Evolutionary conservation across 2,888 invertebrate genomes (phyloP).

Genomic region (Drosophila demipolita): DNA sequence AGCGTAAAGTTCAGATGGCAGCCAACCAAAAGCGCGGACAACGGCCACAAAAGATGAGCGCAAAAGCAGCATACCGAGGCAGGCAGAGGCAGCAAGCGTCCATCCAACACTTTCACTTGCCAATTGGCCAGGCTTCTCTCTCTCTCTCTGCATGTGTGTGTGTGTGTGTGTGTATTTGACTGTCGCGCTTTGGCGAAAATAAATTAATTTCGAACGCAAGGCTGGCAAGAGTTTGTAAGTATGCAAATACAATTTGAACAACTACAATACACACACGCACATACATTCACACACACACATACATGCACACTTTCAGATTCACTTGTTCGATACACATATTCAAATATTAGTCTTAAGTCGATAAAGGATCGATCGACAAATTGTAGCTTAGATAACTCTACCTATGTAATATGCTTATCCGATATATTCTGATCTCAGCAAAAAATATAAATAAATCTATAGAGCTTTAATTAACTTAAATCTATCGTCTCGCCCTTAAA

Average conservation of each 20-base stretch:
- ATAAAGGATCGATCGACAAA: neutral
- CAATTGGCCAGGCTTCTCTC: conserved; percentile 51
- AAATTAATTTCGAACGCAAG: conserved; percentile 77
- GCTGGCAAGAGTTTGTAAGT: conserved; percentile 31
- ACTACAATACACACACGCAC: conserved; percentile 46
- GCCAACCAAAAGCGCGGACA: conserved; percentile 79
- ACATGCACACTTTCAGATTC: conserved; percentile 1
- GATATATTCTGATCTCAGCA: neutral
- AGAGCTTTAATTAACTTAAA: neutral
- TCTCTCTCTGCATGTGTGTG: conserved; percentile 4
- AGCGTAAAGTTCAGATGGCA: conserved; percentile 71
- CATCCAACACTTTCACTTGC: conserved; percentile 76
- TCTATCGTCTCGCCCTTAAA: neutral
- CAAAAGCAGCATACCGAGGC: conserved; percentile 22
- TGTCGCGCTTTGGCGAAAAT: conserved; percentile 69
- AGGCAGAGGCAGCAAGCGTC: conserved; percentile 42
- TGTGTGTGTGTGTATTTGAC: conserved; percentile 22
- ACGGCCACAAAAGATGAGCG: conserved; percentile 54
- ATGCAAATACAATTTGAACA: conserved; percentile 73
- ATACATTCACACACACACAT: conserved; percentile 11
- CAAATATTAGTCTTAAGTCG: no score
- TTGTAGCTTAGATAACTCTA: neutral
- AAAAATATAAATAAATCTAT: neutral
- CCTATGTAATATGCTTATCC: neutral
- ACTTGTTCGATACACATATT: neutral